Evolutionary conservation across 2,888 invertebrate species (phyloP).

Genomic region (Tortrix viridana): DNA sequence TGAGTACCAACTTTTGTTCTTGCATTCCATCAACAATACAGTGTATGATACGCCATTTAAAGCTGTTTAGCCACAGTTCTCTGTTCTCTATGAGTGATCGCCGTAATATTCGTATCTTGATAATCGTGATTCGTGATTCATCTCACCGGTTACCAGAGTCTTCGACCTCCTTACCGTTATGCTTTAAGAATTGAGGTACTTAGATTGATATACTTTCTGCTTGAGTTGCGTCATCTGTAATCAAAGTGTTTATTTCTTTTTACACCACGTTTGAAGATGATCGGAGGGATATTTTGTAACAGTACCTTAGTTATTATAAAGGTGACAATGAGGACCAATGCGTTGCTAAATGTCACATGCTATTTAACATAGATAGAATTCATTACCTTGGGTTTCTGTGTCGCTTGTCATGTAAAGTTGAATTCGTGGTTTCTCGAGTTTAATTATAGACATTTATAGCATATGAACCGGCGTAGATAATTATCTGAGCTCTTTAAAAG

Average conservation of each 20-base stretch:
- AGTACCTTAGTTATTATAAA: too few relatives aligned
- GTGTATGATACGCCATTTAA: slow-evolving; percentile 3
- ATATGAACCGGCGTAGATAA: slow-evolving; percentile 2
- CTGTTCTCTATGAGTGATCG: slow-evolving; percentile 9
- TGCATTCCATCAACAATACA: not conserved
- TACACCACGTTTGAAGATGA: not conserved
- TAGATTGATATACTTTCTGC: slow-evolving; percentile 32
- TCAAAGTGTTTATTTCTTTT: slow-evolving; percentile 21
- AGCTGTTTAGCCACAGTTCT: slow-evolving; percentile 4
- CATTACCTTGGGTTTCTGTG: too few relatives aligned
- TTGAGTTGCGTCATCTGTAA: slow-evolving; percentile 14
- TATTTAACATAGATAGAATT: too few relatives aligned
- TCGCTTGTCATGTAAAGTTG: too few relatives aligned
- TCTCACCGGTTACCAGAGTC: slow-evolving; percentile 23
- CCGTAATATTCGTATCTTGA: slow-evolving; percentile 23
- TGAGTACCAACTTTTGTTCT: slow-evolving; percentile 3
- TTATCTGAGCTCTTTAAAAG: slow-evolving; percentile 3
- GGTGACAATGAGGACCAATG: too few relatives aligned
- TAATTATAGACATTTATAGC: too few relatives aligned
- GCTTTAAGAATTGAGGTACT: slow-evolving; percentile 18
- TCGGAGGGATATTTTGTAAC: too few relatives aligned
- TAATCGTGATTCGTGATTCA: slow-evolving; percentile 21
- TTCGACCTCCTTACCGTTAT: slow-evolving; percentile 35
- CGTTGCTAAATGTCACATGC: too few relatives aligned
- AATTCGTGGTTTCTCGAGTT: not conserved